Evolutionary conservation across 2,113 vertebrate genomes (phyloP).

Genomic region (Echinops telfairi): DNA sequence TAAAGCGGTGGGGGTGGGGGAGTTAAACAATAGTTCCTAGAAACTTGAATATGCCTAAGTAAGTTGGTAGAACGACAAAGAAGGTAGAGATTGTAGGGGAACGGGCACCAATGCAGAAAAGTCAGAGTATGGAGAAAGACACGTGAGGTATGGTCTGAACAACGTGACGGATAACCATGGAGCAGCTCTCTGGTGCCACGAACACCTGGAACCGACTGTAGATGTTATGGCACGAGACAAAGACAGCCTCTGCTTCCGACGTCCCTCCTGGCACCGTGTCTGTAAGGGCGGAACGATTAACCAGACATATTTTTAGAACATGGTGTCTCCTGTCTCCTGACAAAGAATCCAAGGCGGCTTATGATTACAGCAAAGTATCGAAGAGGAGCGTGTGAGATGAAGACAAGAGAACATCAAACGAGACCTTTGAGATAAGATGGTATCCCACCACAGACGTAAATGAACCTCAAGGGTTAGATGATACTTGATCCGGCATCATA

Average conservation of each 20-base stretch:
- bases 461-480: not conserved
- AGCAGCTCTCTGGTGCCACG: not conserved
- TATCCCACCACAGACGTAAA: not conserved
- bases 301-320: not conserved
- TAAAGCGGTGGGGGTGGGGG: not conserved
- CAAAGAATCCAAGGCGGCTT: not conserved
- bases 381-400: not conserved
- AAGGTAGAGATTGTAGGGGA: not conserved
- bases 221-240: not conserved
- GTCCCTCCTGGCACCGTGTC: not conserved
- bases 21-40: not conserved
- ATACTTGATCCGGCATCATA: not conserved
- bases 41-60: not conserved
- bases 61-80: not conserved
- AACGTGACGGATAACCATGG: not conserved
- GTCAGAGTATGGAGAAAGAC: not conserved
- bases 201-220: not conserved
- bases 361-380: not conserved
- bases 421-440: not conserved
- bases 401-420: constrained; percentile 16
- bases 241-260: not conserved
- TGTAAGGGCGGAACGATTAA: not conserved
- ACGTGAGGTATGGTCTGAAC: no score
- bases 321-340: not conserved
- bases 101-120: not conserved